These are phyloP conservation scores for Agrilus cyanescens DNA, from an alignment of 2,888 invertebrate genomes.

Conservation along the genomic window DNA sequence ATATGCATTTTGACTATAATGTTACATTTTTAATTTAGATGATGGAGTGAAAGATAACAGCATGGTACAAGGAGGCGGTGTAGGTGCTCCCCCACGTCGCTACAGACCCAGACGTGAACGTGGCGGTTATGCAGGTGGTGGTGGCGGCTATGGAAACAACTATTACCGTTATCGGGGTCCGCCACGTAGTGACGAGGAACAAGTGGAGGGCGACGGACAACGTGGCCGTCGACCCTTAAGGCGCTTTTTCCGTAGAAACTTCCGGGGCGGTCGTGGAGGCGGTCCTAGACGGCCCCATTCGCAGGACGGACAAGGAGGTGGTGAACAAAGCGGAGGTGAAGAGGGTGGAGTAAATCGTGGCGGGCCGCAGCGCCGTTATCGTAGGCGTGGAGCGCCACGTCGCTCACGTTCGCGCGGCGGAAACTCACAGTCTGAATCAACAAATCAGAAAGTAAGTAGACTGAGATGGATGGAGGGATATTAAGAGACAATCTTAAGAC, in stretches of 20 bases:
- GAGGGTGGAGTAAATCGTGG: slow-evolving; percentile 32
- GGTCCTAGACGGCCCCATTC: slow-evolving; percentile 41
- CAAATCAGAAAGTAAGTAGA: slow-evolving; percentile 24
- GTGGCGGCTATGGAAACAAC: slow-evolving; percentile 35
- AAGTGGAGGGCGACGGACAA: slow-evolving; percentile 35
- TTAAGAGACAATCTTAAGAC: background rate
- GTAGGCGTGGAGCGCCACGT: slow-evolving; percentile 33
- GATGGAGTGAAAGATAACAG: background rate
- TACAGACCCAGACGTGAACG: slow-evolving; percentile 38
- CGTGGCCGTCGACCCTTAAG: slow-evolving; percentile 41
- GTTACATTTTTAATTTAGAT: background rate
- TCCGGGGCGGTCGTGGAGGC: slow-evolving; percentile 54
- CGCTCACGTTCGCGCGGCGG: slow-evolving; percentile 23
- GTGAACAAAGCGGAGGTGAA: slow-evolving; percentile 33
- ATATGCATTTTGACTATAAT: background rate
- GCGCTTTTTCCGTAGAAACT: slow-evolving; percentile 60
- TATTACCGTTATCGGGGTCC: slow-evolving; percentile 36
- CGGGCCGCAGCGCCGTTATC: slow-evolving; percentile 31
- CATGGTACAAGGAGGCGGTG: slow-evolving; percentile 29
- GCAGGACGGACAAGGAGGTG: slow-evolving; percentile 37
- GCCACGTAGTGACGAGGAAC: slow-evolving; percentile 33
- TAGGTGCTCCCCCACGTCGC: slow-evolving; percentile 34
- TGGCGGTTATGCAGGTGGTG: slow-evolving; percentile 23
- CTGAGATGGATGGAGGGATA: background rate
- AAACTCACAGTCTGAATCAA: slow-evolving; percentile 34